Evolutionary conservation across 2,888 invertebrate species (phyloP).

Genomic region (Halocaridina rubra): DNA sequence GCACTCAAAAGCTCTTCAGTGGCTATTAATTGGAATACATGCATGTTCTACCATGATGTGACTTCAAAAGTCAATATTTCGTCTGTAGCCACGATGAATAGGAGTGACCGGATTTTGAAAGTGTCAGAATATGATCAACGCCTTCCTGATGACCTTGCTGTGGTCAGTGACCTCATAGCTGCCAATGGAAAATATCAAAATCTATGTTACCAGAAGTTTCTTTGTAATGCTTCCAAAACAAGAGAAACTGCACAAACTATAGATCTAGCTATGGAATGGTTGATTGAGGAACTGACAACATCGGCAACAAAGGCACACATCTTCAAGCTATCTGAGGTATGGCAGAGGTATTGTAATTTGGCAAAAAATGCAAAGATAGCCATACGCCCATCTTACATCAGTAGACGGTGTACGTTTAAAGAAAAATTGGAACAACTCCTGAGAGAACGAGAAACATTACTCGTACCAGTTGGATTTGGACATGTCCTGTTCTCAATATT

Average conservation of each 20-base stretch:
- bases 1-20: background rate
- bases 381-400: background rate
- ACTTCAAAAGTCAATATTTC: background rate
- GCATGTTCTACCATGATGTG: constrained; percentile 1
- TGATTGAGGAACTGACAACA: background rate
- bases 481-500: background rate
- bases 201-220: background rate
- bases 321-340: background rate
- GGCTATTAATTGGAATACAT: background rate
- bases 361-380: background rate
- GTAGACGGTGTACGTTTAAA: background rate
- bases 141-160: background rate
- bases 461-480: no score
- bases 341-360: background rate
- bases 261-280: background rate
- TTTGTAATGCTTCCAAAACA: background rate
- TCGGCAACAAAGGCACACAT: background rate
- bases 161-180: background rate
- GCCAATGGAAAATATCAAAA: no score
- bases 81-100: background rate
- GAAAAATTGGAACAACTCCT: background rate
- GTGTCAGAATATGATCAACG: background rate
- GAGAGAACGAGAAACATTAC: no score
- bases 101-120: background rate
- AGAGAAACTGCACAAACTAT: background rate